A percentile compares a stretch with the other conserved stretches of the same genome.
Conservation (phyloP, 2,113 vertebrate species). For the Actenoides hombroni region DNA sequence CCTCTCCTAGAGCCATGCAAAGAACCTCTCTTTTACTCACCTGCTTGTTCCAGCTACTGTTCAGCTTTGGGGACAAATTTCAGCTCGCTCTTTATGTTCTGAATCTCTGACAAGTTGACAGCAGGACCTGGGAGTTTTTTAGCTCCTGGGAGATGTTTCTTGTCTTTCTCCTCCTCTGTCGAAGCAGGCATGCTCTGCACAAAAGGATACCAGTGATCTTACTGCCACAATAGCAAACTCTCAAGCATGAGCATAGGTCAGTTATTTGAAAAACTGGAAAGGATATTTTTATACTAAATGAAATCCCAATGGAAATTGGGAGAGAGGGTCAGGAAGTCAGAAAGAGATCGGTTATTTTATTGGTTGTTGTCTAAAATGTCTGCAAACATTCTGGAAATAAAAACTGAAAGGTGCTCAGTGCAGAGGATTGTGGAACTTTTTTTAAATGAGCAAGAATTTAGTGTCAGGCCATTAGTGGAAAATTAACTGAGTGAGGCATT, state of each 20-base stretch:
- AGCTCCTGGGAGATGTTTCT: slow-evolving; percentile 88
- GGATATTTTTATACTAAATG: not conserved
- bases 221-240: not conserved
- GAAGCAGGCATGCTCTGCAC: slow-evolving; percentile 60
- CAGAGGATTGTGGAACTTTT: not conserved
- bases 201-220: slow-evolving; percentile 3
- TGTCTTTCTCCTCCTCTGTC: slow-evolving; percentile 79
- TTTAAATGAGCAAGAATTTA: not conserved
- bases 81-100: slow-evolving; percentile 94
- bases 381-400: not conserved
- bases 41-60: slow-evolving; percentile 69
- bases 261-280: not conserved
- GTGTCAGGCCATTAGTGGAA: not conserved
- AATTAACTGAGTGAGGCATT: not conserved
- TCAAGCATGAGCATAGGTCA: not conserved
- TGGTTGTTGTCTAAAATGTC: not conserved
- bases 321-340: rapidly evolving
- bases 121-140: slow-evolving; percentile 90
- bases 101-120: slow-evolving; percentile 93
- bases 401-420: not conserved
- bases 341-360: not conserved
- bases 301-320: not conserved
- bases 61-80: slow-evolving; percentile 82
- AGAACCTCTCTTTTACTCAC: slow-evolving; percentile 61
- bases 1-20: not conserved